phyloP scores from a whole-genome alignment of 2,113 vertebrate genomes.

The Ploceus nigricollis region DNA sequence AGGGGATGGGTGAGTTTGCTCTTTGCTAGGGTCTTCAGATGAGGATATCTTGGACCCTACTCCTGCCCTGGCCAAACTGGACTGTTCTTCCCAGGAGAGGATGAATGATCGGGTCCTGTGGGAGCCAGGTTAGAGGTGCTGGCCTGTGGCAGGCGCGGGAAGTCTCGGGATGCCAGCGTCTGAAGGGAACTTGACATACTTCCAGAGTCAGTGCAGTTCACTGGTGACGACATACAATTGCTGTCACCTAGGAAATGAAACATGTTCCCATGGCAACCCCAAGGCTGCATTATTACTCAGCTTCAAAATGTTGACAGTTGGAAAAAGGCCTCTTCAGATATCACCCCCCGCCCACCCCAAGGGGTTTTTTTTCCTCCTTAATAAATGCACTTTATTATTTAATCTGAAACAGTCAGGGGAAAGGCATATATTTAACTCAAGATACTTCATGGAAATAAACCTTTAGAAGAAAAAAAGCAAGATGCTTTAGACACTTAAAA shows the following conservation, averaged over 20 bases:
- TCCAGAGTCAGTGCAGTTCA: slow-evolving; percentile 57
- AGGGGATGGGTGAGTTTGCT: background rate
- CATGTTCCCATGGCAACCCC: slow-evolving; percentile 75
- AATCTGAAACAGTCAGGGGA: background rate
- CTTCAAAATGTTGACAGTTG: slow-evolving; percentile 65
- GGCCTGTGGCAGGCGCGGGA: background rate
- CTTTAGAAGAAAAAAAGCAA: background rate
- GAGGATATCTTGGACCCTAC: fast-evolving
- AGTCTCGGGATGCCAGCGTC: background rate
- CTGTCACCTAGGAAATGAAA: slow-evolving; percentile 78
- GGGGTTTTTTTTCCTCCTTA: background rate
- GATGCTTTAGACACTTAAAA: background rate
- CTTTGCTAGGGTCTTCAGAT: background rate
- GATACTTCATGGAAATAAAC: background rate
- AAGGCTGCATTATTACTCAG: slow-evolving; percentile 67
- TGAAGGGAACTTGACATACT: slow-evolving; percentile 40
- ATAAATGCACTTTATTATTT: slow-evolving; percentile 18
- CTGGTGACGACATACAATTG: slow-evolving; percentile 67
- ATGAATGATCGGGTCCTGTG: fast-evolving
- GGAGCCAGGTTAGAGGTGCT: background rate
- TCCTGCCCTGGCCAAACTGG: background rate
- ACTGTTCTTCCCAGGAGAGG: background rate
- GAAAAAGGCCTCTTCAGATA: slow-evolving; percentile 26
- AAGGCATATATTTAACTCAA: slow-evolving; percentile 29
- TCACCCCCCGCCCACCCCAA: background rate